Percentiles rank a stretch among this genome's conserved stretches.
Evolutionary conservation across 2,888 invertebrate genomes (phyloP).

Genomic region (Cerastis rubricosa): DNA sequence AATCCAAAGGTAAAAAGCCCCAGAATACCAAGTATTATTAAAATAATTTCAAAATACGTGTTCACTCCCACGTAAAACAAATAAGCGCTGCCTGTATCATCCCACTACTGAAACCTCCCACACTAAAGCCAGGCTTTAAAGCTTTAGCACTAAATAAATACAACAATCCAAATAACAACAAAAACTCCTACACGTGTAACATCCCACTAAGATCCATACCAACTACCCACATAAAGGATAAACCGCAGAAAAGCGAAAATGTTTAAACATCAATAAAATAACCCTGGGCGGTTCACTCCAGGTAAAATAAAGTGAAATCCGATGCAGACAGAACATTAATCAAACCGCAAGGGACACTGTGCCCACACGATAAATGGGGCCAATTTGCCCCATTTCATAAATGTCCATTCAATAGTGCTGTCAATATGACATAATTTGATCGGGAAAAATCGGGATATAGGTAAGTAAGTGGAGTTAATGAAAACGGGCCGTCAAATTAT

Average conservation of each 20-base stretch:
- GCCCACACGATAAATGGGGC: conserved; percentile 39
- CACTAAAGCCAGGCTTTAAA: not conserved
- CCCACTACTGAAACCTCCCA: not conserved
- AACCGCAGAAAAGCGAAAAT: conserved; percentile 32
- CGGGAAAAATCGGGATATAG: not conserved
- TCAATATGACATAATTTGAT: conserved; percentile 40
- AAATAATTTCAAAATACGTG: not conserved
- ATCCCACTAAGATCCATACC: conserved; percentile 1
- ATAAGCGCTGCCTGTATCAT: not conserved
- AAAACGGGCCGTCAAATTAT: conserved; percentile 4
- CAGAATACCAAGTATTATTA: not conserved
- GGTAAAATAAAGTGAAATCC: conserved; percentile 51
- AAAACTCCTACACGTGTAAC: conserved; percentile 4
- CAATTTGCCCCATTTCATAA: conserved; percentile 54
- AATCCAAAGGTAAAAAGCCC: not conserved
- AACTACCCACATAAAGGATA: conserved; percentile 1
- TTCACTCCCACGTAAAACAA: conserved; percentile 14
- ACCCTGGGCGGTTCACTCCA: conserved; percentile 16
- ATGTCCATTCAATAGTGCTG: conserved; percentile 50
- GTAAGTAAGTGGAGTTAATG: not conserved
- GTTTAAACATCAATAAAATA: conserved; percentile 29
- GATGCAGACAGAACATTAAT: conserved; percentile 54
- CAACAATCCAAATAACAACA: conserved; percentile 6
- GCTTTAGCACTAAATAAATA: conserved; percentile 4
- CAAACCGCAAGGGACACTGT: conserved; percentile 52